Evolutionary conservation across 2,888 invertebrate genomes (phyloP).

Genomic region (Helobdella robusta): DNA sequence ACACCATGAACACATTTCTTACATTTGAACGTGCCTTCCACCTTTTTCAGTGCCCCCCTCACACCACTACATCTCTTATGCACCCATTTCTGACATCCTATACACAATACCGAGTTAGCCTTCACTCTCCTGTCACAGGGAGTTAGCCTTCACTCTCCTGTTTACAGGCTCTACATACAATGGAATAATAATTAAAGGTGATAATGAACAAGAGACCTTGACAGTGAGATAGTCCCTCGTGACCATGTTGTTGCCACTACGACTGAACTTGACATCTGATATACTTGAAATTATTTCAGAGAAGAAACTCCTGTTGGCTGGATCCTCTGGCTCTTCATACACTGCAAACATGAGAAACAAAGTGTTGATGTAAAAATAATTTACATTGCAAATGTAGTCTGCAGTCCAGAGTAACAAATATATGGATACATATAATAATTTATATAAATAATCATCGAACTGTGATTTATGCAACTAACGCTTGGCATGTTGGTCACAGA

Average conservation of each 20-base stretch:
- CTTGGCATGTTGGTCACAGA: slow-evolving; percentile 97
- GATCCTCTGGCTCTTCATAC: slow-evolving; percentile 98
- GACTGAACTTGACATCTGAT: slow-evolving; percentile 96
- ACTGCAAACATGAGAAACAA: slow-evolving; percentile 54
- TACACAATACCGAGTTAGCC: too few species aligned
- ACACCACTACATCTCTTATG: too few species aligned
- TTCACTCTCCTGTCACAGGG: too few species aligned
- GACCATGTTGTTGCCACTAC: slow-evolving; percentile 96
- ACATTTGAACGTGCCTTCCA: too few species aligned
- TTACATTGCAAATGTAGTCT: background rate
- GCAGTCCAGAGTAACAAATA: background rate
- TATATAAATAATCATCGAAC: background rate
- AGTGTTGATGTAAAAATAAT: background rate
- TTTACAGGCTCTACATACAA: too few species aligned
- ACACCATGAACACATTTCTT: too few species aligned
- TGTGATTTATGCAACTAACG: slow-evolving; percentile 50
- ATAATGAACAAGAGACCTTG: slow-evolving; percentile 66
- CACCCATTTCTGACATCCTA: too few species aligned
- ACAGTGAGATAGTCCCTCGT: slow-evolving; percentile 97
- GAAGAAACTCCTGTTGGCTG: slow-evolving; percentile 94
- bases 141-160: background rate
- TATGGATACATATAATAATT: background rate
- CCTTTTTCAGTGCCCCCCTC: too few species aligned
- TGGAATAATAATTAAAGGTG: too few species aligned
- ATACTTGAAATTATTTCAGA: slow-evolving; percentile 99